A percentile compares a stretch with the other conserved stretches of the same genome.
These are phyloP conservation scores for Zophobas morio DNA, from an alignment of 1,140 invertebrate species.

Conservation along the genomic window DNA sequence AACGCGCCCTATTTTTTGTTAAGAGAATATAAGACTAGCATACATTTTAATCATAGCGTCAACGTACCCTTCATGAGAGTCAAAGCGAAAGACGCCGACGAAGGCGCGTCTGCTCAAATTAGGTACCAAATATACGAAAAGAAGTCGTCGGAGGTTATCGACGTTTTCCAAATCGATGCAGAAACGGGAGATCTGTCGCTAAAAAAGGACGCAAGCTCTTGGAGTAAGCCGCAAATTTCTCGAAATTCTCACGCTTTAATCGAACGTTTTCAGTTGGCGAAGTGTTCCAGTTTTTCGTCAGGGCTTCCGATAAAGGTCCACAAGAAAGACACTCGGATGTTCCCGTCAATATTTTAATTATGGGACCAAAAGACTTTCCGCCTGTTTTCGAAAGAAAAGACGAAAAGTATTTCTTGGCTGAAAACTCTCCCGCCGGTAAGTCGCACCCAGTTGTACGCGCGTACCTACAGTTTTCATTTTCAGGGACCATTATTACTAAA, in stretches of 20 bases:
- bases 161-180: slow-evolving; percentile 76
- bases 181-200: slow-evolving; percentile 75
- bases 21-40: slow-evolving; percentile 84
- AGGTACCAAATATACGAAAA: slow-evolving; percentile 79
- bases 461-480: slow-evolving; percentile 30
- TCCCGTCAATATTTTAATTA: slow-evolving; percentile 84
- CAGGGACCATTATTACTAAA: slow-evolving; percentile 75
- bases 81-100: slow-evolving; percentile 76
- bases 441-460: neutral
- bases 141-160: slow-evolving; percentile 71
- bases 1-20: slow-evolving; percentile 86
- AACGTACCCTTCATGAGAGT: slow-evolving; percentile 80
- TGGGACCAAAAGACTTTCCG: slow-evolving; percentile 77
- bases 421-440: slow-evolving; percentile 78
- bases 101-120: slow-evolving; percentile 74
- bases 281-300: slow-evolving; percentile 90
- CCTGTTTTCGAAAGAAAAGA: slow-evolving; percentile 81
- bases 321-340: slow-evolving; percentile 81
- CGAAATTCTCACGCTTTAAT: slow-evolving; percentile 49
- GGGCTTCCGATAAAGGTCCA: slow-evolving; percentile 85
- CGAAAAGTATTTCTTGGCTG: slow-evolving; percentile 84
- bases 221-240: slow-evolving; percentile 67
- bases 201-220: slow-evolving; percentile 70
- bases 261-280: slow-evolving; percentile 77
- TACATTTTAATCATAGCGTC: slow-evolving; percentile 75